Base-by-base conservation (phyloP, 2,113 vertebrate genomes). In the Marmota flaviventris region DNA sequence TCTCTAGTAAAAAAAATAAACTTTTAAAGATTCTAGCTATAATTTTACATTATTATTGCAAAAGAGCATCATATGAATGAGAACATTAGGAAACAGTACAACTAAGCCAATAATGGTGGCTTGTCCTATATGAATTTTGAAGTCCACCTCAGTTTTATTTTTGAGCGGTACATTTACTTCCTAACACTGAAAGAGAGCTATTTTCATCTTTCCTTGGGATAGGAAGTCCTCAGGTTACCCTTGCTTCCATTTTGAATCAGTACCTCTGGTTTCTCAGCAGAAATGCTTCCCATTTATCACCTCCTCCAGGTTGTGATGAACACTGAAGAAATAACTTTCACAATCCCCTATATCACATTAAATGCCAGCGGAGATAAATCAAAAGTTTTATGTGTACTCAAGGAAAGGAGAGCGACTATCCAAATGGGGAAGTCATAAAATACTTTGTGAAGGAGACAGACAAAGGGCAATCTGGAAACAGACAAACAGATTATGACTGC, bases 281-380 rank as follows among this genome's bases (percentile, higher is more conserved):
- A 88, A 81, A 76, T 75, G 4, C 78, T 85, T n/a, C 42, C n/a
- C 13, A 5, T 76, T 88, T 34, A 69, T 56, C 37, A 61, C 22
- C 24, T 65, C 32, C 42, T 42, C 45, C 20, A 53, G 29, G 11
- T 81, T 84, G 61, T 24, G 27, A 70, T 25, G 67, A 72, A 84
- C 27, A 34, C 20, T 79, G 29, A 93, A 78, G 67, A 72, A 77
- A 61, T 84, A 39, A 34, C 37, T 25, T 83, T 24, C 18, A 56
- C 14, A 81, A 42, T 29, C 16, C 6, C 25, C 34, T 51, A 4
- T 29, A 56, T 79, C 39, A 91, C 61, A 8, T 34, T 85, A 81
- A 84, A 85, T 81, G 76, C 72, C 72, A 91, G 34, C 6, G 51
- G 24, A 93, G 73, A 61, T 88, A 85, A 73, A 89, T 91, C 72